Evolutionary conservation across 2,888 invertebrate genomes (phyloP).

Genomic region (Idaea dimidiata): DNA sequence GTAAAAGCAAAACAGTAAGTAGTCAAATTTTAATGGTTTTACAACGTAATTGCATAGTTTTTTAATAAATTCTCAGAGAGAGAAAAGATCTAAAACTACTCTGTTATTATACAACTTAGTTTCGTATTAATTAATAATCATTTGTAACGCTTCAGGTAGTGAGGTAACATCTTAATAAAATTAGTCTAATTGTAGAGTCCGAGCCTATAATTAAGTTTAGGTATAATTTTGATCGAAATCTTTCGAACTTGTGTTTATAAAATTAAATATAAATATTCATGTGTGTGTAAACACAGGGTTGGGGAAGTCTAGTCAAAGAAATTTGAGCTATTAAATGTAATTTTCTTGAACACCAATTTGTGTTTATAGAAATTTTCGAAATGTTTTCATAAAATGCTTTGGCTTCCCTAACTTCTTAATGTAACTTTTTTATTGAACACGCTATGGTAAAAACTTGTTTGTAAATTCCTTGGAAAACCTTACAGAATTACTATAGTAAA

Average conservation of each 20-base stretch:
- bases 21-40: slow-evolving; percentile 16
- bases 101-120: slow-evolving; percentile 12
- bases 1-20: slow-evolving; percentile 4
- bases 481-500: not conserved
- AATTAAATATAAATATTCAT: slow-evolving; percentile 4
- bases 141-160: slow-evolving; percentile 27
- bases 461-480: not conserved
- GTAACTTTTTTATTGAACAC: too few species aligned
- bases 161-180: slow-evolving; percentile 21
- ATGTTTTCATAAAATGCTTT: not conserved
- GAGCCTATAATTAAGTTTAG: slow-evolving; percentile 5
- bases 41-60: slow-evolving; percentile 16
- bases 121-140: slow-evolving; percentile 14
- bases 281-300: slow-evolving; percentile 1
- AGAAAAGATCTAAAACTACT: not conserved
- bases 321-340: not conserved
- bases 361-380: slow-evolving; percentile 1
- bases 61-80: slow-evolving; percentile 10
- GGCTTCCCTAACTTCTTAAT: not conserved
- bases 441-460: too few species aligned
- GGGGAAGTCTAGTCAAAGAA: not conserved
- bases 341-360: not conserved
- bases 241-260: slow-evolving; percentile 1
- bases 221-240: slow-evolving; percentile 9
- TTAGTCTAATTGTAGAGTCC: slow-evolving; percentile 1